Evolutionary conservation across 2,797 vertebrate species (phyloP).

Genomic region (Staurois parvus): DNA sequence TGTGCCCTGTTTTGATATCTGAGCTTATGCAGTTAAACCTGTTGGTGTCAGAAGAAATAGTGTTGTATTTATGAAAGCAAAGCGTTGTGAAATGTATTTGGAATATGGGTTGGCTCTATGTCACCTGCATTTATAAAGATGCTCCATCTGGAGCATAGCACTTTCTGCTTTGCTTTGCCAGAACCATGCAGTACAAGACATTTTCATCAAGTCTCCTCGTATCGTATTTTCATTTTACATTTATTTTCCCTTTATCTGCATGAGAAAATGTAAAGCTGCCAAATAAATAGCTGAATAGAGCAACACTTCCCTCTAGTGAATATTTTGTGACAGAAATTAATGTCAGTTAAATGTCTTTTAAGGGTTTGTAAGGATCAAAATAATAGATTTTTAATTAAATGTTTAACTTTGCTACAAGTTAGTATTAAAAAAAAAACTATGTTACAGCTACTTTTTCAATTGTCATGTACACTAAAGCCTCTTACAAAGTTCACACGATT

Average conservation of each 20-base stretch:
- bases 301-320: slow-evolving; percentile 61
- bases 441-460: neutral
- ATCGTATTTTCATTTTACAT: slow-evolving; percentile 44
- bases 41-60: slow-evolving; percentile 18
- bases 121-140: slow-evolving; percentile 60
- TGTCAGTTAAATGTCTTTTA: neutral
- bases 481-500: no score
- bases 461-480: no score
- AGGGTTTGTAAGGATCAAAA: neutral
- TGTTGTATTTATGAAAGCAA: slow-evolving; percentile 32
- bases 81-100: slow-evolving; percentile 51
- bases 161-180: slow-evolving; percentile 55
- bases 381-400: neutral
- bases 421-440: neutral
- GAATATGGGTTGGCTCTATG: slow-evolving; percentile 55
- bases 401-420: neutral
- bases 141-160: slow-evolving; percentile 57
- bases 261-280: slow-evolving; percentile 25
- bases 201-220: slow-evolving; percentile 53
- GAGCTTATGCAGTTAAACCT: neutral
- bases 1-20: neutral
- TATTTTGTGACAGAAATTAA: slow-evolving; percentile 23
- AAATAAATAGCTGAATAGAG: slow-evolving; percentile 40
- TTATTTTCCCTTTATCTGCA: slow-evolving; percentile 47
- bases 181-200: slow-evolving; percentile 52